Evolutionary conservation across 2,113 vertebrate species (phyloP).

Genomic region (Psilopsiagon aurifrons): DNA sequence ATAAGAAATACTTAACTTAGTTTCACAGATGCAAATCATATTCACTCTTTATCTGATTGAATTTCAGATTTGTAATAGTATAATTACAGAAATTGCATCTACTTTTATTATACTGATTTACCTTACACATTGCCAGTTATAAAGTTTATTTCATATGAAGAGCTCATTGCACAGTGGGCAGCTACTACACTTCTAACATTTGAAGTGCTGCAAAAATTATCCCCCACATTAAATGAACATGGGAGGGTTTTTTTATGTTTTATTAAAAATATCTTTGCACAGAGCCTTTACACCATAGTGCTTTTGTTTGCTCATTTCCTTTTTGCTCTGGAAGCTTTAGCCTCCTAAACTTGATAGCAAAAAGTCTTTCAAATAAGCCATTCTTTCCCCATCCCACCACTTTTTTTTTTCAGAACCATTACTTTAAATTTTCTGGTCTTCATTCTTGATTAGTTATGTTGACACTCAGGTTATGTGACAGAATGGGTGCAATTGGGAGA

Average conservation of each 20-base stretch:
- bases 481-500: not conserved
- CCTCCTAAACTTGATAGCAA: not conserved
- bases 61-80: not conserved
- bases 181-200: not conserved
- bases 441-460: not conserved
- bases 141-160: not conserved
- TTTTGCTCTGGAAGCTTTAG: not conserved
- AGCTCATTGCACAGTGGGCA: not conserved
- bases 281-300: rapidly evolving
- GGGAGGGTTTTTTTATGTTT: not conserved
- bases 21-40: not conserved
- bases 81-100: not conserved
- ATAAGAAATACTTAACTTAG: not conserved
- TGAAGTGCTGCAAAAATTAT: not conserved
- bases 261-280: not conserved
- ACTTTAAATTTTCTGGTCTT: not conserved
- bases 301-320: rapidly evolving
- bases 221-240: rapidly evolving
- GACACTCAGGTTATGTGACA: not conserved
- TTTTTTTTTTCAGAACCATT: not conserved
- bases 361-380: not conserved
- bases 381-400: no score
- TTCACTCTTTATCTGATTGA: not conserved
- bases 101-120: not conserved
- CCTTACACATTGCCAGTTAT: not conserved